Evolutionary conservation across 2,113 vertebrate genomes (phyloP), one percentile per base, ranked within the genome.

Genomic region (Anseranas semipalmata): DNA sequence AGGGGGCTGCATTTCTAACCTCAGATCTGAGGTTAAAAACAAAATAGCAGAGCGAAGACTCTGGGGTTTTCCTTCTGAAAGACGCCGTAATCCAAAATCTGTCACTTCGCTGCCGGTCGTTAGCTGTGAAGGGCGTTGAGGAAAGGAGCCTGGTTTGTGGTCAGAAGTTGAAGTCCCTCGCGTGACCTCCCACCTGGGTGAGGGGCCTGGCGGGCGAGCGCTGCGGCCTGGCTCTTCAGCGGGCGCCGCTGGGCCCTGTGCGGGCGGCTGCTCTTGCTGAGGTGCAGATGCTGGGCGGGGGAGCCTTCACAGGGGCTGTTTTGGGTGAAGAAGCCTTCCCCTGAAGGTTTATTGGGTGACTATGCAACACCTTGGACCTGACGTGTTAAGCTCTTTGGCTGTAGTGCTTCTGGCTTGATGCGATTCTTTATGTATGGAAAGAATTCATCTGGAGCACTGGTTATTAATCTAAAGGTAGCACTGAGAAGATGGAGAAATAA

Each of bases 91-190:
- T 50, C 41, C 37, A 16, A 80, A 86, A 35, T 43, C 22, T 66
- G 32, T 15, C 6, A 9, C 58, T 72, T 27, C 53, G 43, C 19
- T 78, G 41, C 46, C 58, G 32, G 66, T 22, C 43, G n/a, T 50
- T 9, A 41, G 25, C 1, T 81, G 39, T 35, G 41, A 58, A 66
- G 6, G 0, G 3, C 3, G 0, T 30, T 35, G 32, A 56, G 56
- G 28, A 80, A 19, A 58, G 56, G 20, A 70, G 15, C 4, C 45
- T 43, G 87, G 11, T 48, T 66, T 77, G 59, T 39, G 50, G 39
- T 53, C 45, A 8, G 58, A 35, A 72, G 21, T 53, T 65, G 0
- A 75, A 43, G 39, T 65, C 21, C 6, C 24, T 74, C 0, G 1
- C 30, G 8, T 0, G 1, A 41, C 52, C 15, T 50, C 2, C 0